phyloP scores from a whole-genome alignment of 2,797 vertebrate genomes.

The Falco berigora region DNA sequence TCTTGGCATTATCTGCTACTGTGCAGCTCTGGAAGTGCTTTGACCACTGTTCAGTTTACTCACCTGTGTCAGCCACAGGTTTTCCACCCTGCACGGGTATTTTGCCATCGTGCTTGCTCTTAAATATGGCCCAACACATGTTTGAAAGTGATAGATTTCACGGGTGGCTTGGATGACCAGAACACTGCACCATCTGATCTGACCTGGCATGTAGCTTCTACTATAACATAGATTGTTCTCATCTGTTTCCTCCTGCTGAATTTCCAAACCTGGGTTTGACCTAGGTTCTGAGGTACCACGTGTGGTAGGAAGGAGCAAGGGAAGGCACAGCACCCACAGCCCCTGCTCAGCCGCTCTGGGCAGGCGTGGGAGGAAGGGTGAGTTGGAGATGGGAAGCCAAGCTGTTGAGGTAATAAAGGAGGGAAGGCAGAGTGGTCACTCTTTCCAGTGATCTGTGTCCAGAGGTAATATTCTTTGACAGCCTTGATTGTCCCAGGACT shows the following conservation, averaged over 20 bases:
- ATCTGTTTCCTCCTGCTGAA: background rate
- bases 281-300: accelerated
- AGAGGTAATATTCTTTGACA: background rate
- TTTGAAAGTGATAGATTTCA: background rate
- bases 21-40: background rate
- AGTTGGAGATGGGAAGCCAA: background rate
- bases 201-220: background rate
- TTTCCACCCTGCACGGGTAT: background rate
- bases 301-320: background rate
- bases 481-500: background rate
- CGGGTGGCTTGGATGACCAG: background rate
- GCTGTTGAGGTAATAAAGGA: background rate
- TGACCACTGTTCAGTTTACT: background rate
- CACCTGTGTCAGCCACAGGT: background rate
- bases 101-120: accelerated
- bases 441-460: background rate
- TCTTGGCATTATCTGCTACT: background rate
- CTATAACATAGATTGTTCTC: background rate
- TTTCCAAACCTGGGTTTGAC: background rate
- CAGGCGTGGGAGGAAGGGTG: background rate
- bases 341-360: background rate
- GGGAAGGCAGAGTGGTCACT: background rate
- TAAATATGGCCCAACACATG: background rate
- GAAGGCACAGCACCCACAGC: background rate
- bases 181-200: background rate